phyloP scores from a whole-genome alignment of 2,888 invertebrate genomes.

The Fissipunctia ypsillon region DNA sequence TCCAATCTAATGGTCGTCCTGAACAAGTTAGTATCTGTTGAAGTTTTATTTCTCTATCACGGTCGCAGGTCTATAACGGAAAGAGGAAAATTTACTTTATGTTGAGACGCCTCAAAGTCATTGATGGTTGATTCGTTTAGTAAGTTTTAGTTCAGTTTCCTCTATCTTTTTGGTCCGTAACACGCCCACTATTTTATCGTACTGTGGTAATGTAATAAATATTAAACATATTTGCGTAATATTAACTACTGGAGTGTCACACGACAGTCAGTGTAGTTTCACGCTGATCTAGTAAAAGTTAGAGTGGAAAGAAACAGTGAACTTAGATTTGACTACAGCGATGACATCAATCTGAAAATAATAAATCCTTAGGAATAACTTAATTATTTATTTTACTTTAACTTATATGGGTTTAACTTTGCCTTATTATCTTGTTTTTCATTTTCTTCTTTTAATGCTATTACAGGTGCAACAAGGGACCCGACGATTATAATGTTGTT shows the following conservation, averaged over 20 bases:
- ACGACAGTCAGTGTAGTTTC: neutral
- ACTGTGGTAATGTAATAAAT: neutral
- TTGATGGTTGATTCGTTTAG: neutral
- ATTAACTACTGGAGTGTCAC: neutral
- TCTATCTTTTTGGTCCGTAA: neutral
- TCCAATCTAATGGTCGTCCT: slow-evolving; percentile 94
- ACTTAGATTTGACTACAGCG: slow-evolving; percentile 4
- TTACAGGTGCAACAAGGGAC: slow-evolving; percentile 72
- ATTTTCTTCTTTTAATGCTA: neutral
- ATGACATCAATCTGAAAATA: neutral
- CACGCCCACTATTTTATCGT: too few species aligned
- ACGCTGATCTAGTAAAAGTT: slow-evolving; percentile 4
- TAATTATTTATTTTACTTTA: neutral
- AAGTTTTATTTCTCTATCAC: slow-evolving; percentile 16
- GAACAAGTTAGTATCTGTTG: slow-evolving; percentile 90
- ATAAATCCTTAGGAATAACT: neutral
- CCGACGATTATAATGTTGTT: slow-evolving; percentile 78
- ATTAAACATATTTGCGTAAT: neutral
- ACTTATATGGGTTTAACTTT: neutral
- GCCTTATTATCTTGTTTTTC: neutral
- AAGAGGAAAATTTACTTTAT: neutral
- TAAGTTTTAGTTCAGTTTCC: neutral
- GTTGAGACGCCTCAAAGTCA: neutral
- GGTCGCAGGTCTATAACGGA: neutral
- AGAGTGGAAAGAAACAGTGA: neutral